Percentiles rank a stretch among this genome's conserved stretches.
Conservation (phyloP, 2,888 invertebrate genomes). For the Tetheella fluctuosa region DNA sequence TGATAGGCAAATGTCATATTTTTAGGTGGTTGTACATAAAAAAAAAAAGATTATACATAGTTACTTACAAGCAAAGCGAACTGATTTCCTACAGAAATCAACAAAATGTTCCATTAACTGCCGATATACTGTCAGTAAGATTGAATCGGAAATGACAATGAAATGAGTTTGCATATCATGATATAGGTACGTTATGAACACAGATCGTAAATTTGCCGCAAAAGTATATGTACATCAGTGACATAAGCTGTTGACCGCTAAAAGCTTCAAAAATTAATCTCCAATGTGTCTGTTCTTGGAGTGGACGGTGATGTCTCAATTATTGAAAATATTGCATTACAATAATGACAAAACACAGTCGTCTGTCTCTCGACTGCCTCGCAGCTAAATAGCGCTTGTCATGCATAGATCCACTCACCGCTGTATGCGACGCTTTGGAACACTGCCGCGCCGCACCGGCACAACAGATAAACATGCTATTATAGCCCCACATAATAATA, state of each 20-base stretch:
- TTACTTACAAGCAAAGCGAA: neutral
- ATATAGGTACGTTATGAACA: constrained; percentile 22
- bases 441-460: constrained; percentile 87
- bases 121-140: neutral
- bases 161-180: constrained; percentile 7
- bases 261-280: constrained; percentile 60
- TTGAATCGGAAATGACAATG: neutral
- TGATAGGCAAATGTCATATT: constrained; percentile 5
- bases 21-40: no score
- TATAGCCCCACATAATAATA: constrained; percentile 55
- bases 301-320: constrained; percentile 48
- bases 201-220: constrained; percentile 31
- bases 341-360: neutral
- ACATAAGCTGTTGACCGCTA: constrained; percentile 54
- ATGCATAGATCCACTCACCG: constrained; percentile 91
- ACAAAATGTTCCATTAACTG: neutral
- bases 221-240: constrained; percentile 41
- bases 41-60: no score
- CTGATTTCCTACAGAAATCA: neutral
- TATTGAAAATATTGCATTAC: constrained; percentile 21
- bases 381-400: constrained; percentile 57
- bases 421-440: constrained; percentile 98
- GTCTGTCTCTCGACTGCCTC: neutral
- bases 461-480: constrained; percentile 83
- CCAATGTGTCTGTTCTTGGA: constrained; percentile 66